A percentile compares a stretch with the other conserved stretches of the same genome.
phyloP scores from a whole-genome alignment of 2,888 invertebrate species.

The Andrena praecox region DNA sequence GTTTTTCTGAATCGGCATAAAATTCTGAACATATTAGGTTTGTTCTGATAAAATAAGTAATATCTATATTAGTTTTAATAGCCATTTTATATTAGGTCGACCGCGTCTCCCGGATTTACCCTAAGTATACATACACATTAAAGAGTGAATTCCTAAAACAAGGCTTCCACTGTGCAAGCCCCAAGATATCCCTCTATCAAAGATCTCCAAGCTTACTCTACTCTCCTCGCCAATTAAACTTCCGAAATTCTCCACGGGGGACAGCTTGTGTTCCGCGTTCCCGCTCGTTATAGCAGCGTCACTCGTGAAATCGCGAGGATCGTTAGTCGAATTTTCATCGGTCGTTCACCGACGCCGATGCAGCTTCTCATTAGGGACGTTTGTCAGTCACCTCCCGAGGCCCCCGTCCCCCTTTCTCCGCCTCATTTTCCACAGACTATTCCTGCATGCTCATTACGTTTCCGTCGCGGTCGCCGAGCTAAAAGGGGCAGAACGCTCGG shows the following conservation, averaged over 20 bases:
- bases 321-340: conserved; percentile 64
- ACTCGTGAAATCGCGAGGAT: conserved; percentile 27
- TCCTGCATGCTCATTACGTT: conserved; percentile 74
- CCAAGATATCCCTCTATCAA: background rate
- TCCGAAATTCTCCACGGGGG: conserved; percentile 10
- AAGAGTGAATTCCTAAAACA: background rate
- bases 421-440: conserved; percentile 76
- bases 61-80: no score
- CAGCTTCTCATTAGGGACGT: conserved; percentile 77
- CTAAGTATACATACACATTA: no score
- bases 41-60: no score
- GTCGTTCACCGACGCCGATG: conserved; percentile 28
- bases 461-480: conserved; percentile 41
- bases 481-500: conserved; percentile 50
- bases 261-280: conserved; percentile 40
- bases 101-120: no score
- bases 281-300: conserved; percentile 34
- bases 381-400: conserved; percentile 77
- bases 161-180: background rate
- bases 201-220: background rate
- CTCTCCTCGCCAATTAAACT: conserved; percentile 20
- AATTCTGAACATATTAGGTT: no score
- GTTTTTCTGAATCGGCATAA: no score
- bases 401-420: background rate
- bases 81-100: no score